Base-by-base conservation (phyloP, 2,888 invertebrate genomes). In the Mycalesis mineus region DNA sequence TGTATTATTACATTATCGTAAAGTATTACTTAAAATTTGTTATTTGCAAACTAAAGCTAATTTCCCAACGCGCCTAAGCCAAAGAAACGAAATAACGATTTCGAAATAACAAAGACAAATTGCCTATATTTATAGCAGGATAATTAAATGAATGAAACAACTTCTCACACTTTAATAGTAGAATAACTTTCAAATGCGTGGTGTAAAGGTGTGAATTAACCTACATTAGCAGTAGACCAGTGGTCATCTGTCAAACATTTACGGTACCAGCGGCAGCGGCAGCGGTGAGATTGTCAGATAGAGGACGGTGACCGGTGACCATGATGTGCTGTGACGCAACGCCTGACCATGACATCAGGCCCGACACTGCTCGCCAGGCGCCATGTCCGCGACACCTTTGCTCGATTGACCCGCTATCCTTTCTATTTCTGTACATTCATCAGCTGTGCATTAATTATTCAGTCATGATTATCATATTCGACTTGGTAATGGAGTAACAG, bases 341-440 rank as follows among this genome's bases (percentile, higher is more conserved):
- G 76, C 74, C 76, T 82, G 86, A 81, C 84, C 84, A 74, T 86
- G 85, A 84, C 85, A 84, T 74, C 80, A 70, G 69, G 63, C 61
- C 67, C 73, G 68, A 40, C 15, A 15, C 45, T 29, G 29, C 45
- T 33, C 15, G 33, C 68, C 48, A 48, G 59, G 52, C 68, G 71
- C 71, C 64, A 55, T 62, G 57, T 70, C 67, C 69, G 68, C 71
- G 75, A 77, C 77, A 78, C 71, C 71, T 69, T 72, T 77, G 78
- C 78, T 79, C 71, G 69, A 82, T 79, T 62, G 71, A 63, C 57
- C 55, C 56, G 57, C 51, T 49, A 59, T 57, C 47, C 57, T 56
- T 63, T 61, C 61, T 53, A 58, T 63, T 63, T 62, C 60, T 45
- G 51, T 60, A 37, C 47, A 54, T 64, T 39, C 36, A 36, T 36